phyloP scores from a whole-genome alignment of 1,140 invertebrate genomes.

The Caenorhabditis latens region DNA sequence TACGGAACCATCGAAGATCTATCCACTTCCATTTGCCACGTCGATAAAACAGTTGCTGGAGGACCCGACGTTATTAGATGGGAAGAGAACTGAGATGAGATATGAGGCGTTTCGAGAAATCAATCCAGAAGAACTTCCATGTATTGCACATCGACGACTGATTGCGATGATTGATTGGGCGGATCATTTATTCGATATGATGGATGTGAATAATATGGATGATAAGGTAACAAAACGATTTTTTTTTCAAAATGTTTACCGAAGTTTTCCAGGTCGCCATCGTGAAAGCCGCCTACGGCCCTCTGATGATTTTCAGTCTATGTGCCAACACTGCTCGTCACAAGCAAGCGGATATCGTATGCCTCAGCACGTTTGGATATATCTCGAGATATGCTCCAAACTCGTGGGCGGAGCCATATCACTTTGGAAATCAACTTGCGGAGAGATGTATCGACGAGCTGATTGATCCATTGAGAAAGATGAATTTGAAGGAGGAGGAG shows the following conservation, averaged over 20 bases:
- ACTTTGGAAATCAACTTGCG: slow-evolving; percentile 75
- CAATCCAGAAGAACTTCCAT: slow-evolving; percentile 70
- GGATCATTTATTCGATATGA: slow-evolving; percentile 76
- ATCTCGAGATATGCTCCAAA: slow-evolving; percentile 60
- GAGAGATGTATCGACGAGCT: slow-evolving; percentile 75
- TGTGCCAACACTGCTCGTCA: slow-evolving; percentile 60
- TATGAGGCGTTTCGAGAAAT: slow-evolving; percentile 75
- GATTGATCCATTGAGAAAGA: slow-evolving; percentile 73
- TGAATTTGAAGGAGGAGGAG: slow-evolving; percentile 78
- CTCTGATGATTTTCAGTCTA: slow-evolving; percentile 67
- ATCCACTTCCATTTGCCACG: slow-evolving; percentile 70
- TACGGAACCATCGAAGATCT: slow-evolving; percentile 68
- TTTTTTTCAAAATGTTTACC: too few relatives aligned
- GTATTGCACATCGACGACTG: slow-evolving; percentile 73
- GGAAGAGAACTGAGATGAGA: slow-evolving; percentile 77
- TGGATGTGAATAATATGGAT: slow-evolving; percentile 74
- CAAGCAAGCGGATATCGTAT: slow-evolving; percentile 64
- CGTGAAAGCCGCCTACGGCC: slow-evolving; percentile 74
- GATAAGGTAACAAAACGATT: too few relatives aligned
- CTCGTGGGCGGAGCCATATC: slow-evolving; percentile 64
- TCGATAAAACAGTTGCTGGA: slow-evolving; percentile 72
- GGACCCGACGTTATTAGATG: slow-evolving; percentile 74
- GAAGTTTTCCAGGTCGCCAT: slow-evolving; percentile 66
- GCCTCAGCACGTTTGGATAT: slow-evolving; percentile 67
- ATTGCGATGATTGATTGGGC: slow-evolving; percentile 77